Evolutionary conservation across 1,140 invertebrate genomes (phyloP).

Genomic region (Schlechtendalia chinensis): DNA sequence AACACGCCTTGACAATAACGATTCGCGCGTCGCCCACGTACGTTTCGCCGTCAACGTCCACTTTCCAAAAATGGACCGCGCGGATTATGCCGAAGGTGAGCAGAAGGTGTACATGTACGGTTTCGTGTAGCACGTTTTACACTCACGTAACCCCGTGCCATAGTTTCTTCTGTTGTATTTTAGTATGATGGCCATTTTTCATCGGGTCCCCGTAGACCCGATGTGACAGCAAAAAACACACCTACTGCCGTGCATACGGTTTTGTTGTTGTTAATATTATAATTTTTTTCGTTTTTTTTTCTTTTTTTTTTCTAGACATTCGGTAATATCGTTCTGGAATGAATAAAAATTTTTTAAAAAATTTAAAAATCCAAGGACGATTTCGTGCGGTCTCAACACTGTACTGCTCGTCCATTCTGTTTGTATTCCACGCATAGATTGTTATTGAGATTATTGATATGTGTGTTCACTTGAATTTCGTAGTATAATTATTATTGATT

Average conservation of each 20-base stretch:
- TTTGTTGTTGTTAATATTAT: background rate
- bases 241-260: background rate
- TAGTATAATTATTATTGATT: background rate
- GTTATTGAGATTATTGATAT: too few relatives aligned
- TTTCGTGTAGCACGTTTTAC: background rate
- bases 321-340: slow-evolving; percentile 4
- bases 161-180: too few relatives aligned
- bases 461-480: background rate
- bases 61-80: slow-evolving; percentile 33
- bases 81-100: slow-evolving; percentile 1
- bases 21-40: background rate
- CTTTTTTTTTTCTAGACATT: slow-evolving; percentile 29
- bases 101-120: background rate
- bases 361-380: slow-evolving; percentile 15
- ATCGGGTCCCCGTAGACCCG: background rate
- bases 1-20: too few relatives aligned
- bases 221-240: too few relatives aligned
- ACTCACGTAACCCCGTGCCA: background rate
- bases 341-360: too few relatives aligned
- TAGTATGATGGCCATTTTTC: too few relatives aligned
- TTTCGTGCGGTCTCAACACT: background rate
- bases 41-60: background rate
- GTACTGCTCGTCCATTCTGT: slow-evolving; percentile 19
- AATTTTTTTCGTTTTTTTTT: too few relatives aligned
- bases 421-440: slow-evolving; percentile 21